A percentile compares a stretch with the other conserved stretches of the same genome.
Evolutionary conservation across 2,113 vertebrate genomes (phyloP).

Genomic region (Callipepla squamata): DNA sequence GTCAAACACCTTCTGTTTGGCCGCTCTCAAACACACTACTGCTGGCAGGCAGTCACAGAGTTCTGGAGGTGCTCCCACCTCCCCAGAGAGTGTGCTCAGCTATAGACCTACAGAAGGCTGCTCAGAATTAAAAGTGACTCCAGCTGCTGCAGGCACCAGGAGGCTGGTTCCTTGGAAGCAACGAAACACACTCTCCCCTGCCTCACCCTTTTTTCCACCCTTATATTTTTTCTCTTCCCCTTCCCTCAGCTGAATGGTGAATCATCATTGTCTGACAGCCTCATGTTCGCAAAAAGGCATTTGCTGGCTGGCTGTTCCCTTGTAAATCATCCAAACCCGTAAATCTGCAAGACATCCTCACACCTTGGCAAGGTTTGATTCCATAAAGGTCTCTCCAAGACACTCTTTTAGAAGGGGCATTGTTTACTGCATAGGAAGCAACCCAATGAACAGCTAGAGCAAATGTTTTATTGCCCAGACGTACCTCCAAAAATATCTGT

Average conservation of each 20-base stretch:
- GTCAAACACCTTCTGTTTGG: background rate
- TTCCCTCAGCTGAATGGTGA: slow-evolving; percentile 22
- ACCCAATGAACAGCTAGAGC: background rate
- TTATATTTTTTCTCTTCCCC: background rate
- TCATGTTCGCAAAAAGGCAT: background rate
- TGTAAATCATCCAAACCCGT: background rate
- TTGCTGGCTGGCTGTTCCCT: slow-evolving; percentile 4
- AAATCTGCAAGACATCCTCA: background rate
- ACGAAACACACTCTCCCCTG: background rate
- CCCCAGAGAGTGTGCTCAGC: background rate
- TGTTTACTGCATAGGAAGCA: background rate
- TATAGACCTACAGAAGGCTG: background rate
- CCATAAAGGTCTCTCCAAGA: background rate
- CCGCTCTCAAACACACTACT: background rate
- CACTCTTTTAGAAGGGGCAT: background rate
- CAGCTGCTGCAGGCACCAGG: background rate
- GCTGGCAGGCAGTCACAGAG: background rate
- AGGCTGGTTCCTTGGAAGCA: slow-evolving; percentile 1
- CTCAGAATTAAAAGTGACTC: background rate
- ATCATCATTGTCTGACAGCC: slow-evolving; percentile 1
- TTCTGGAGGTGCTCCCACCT: background rate
- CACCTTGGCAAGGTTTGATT: background rate
- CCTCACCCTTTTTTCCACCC: background rate
- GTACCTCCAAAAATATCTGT: background rate
- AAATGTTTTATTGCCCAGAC: background rate